A percentile compares a stretch with the other conserved stretches of the same genome.
phyloP scores from a whole-genome alignment of 2,113 vertebrate species.

The Mustelus asterias region DNA sequence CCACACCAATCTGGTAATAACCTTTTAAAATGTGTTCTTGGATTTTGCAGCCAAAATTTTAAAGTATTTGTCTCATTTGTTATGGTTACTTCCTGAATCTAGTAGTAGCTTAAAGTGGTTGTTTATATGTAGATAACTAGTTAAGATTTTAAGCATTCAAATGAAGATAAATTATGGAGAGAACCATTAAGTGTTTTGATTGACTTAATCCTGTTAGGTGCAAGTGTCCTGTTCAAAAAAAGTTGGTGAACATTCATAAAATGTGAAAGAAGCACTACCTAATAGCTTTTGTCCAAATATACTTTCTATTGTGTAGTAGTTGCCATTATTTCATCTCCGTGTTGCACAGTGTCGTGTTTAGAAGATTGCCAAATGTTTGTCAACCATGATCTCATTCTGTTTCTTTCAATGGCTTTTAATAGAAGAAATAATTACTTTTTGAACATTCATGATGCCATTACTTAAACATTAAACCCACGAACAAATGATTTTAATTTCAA shows the following conservation, averaged over 20 bases:
- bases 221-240: conserved; percentile 31
- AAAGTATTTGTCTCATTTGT: conserved; percentile 31
- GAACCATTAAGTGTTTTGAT: conserved; percentile 21
- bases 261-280: conserved; percentile 35
- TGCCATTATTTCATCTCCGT: neutral
- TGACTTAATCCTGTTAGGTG: conserved; percentile 31
- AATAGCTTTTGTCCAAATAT: conserved; percentile 38
- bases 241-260: conserved; percentile 29
- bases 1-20: neutral
- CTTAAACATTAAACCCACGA: conserved; percentile 17
- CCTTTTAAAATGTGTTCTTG: conserved; percentile 24
- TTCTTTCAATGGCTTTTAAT: conserved; percentile 15
- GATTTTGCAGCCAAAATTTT: conserved; percentile 36
- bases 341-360: conserved; percentile 3
- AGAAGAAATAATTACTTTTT: conserved; percentile 28
- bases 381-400: neutral
- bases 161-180: conserved; percentile 37
- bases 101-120: conserved; percentile 31
- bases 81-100: conserved; percentile 34
- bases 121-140: conserved; percentile 38
- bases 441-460: conserved; percentile 16
- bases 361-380: conserved; percentile 32
- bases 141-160: conserved; percentile 35
- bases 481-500: conserved; percentile 2
- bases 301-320: conserved; percentile 19